phyloP scores from a whole-genome alignment of 2,797 vertebrate species.

The Centropyge bicolor region DNA sequence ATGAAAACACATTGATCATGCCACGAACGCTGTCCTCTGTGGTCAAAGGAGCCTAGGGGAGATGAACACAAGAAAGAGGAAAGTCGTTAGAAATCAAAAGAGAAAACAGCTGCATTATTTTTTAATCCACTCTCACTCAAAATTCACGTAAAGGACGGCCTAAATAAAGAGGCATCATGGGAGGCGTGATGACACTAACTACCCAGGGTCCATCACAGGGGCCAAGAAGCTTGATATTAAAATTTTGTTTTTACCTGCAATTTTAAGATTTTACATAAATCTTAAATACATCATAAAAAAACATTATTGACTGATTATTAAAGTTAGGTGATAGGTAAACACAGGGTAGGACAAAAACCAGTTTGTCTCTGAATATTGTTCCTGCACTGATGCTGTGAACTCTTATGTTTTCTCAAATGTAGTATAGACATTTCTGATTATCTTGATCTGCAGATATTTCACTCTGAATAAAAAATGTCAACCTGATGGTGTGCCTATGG shows the following conservation, averaged over 20 bases:
- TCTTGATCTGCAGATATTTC: no score
- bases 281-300: background rate
- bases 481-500: no score
- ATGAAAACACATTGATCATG: constrained; percentile 71
- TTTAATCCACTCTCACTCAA: background rate
- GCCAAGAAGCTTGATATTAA: background rate
- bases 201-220: background rate
- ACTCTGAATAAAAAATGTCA: no score
- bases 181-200: background rate
- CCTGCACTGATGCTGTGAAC: no score
- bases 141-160: background rate
- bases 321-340: no score
- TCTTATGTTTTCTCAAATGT: no score
- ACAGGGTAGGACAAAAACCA: background rate
- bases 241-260: no score
- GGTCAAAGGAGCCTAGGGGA: constrained; percentile 65
- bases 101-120: no score
- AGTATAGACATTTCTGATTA: no score
- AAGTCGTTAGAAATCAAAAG: background rate
- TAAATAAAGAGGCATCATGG: background rate
- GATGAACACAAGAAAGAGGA: constrained; percentile 1
- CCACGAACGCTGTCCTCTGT: constrained; percentile 61
- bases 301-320: no score
- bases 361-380: no score
- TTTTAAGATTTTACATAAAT: no score